Percentiles rank a stretch among this genome's conserved stretches.
Conservation (phyloP, 2,888 invertebrate genomes). For the Pollenia angustigena region DNA sequence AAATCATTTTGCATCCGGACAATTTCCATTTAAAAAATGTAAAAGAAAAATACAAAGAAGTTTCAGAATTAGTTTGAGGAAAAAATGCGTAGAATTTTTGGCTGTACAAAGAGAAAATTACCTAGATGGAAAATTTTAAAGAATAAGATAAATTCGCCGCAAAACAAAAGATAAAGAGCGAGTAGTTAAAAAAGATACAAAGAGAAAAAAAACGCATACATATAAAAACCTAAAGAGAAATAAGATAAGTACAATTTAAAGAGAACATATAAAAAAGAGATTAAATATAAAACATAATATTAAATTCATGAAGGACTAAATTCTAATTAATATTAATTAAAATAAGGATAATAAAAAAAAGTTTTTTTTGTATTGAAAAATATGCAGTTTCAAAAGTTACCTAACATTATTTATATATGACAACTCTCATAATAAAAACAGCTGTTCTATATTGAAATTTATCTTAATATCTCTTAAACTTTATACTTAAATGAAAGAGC, state of each 20-base stretch:
- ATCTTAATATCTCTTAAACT: not conserved
- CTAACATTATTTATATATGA: no score
- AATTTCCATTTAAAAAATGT: slow-evolving; percentile 45
- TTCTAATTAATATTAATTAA: no score
- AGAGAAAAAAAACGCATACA: slow-evolving; percentile 24
- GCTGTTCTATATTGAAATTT: not conserved
- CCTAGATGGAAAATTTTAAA: not conserved
- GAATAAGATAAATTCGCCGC: slow-evolving; percentile 67
- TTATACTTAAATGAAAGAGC: not conserved
- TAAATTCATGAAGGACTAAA: not conserved
- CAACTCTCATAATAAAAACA: not conserved
- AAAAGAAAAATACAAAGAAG: slow-evolving; percentile 33
- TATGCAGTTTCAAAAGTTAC: no score
- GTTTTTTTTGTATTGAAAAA: no score
- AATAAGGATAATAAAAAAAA: no score
- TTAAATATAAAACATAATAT: not conserved
- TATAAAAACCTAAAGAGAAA: not conserved
- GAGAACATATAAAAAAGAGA: slow-evolving; percentile 14
- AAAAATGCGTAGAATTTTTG: slow-evolving; percentile 23
- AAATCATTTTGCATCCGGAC: slow-evolving; percentile 52
- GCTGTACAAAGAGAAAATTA: slow-evolving; percentile 19
- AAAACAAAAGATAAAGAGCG: slow-evolving; percentile 15
- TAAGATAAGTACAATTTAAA: not conserved
- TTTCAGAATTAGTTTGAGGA: slow-evolving; percentile 11
- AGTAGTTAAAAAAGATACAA: not conserved